Evolutionary conservation across 2,797 vertebrate species (phyloP).

Genomic region (Halcyon badia): DNA sequence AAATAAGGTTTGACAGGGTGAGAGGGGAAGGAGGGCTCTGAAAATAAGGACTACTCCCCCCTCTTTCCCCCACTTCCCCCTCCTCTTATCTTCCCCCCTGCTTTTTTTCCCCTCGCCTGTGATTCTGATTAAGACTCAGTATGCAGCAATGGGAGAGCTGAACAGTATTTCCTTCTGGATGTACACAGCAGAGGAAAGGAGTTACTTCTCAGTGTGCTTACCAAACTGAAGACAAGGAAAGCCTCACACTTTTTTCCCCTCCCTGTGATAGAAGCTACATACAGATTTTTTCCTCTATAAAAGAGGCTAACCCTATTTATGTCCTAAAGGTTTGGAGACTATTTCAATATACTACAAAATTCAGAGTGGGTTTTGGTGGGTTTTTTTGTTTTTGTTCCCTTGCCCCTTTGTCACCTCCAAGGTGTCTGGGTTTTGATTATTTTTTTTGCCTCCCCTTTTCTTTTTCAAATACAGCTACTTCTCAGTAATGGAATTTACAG

Average conservation of each 20-base stretch:
- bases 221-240: not conserved
- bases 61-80: not conserved
- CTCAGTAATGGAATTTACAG: not conserved
- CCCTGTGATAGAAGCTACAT: not conserved
- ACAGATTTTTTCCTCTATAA: not conserved
- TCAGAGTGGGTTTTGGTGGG: not conserved
- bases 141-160: not conserved
- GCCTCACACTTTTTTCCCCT: not conserved
- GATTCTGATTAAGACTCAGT: not conserved
- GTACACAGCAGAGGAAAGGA: not conserved
- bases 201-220: not conserved
- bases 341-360: not conserved
- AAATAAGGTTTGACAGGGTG: not conserved
- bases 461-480: not conserved
- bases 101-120: not conserved
- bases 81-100: not conserved
- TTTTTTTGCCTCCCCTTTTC: rapidly evolving
- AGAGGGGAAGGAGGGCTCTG: not conserved
- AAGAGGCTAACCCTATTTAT: not conserved
- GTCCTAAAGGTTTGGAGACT: not conserved
- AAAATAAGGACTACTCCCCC: not conserved
- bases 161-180: not conserved
- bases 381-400: no score
- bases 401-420: not conserved
- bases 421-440: not conserved